Evolutionary conservation across 2,888 invertebrate genomes (phyloP).

Genomic region (Tortrix viridana): DNA sequence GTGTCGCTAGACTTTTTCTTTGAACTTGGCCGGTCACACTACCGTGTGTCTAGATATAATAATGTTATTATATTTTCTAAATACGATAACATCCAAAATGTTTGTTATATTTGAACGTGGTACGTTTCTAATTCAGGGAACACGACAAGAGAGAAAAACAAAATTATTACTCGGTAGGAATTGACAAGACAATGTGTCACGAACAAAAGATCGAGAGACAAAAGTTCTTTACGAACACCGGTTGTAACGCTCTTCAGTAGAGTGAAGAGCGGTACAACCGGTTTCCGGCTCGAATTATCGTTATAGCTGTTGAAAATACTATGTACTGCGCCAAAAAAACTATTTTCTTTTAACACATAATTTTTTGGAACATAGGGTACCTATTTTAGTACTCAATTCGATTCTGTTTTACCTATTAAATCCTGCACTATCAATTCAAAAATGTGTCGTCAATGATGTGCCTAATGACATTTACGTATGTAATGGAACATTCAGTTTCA

Average conservation of each 20-base stretch:
- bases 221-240: slow-evolving; percentile 33
- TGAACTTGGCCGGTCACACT: too few species aligned
- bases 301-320: slow-evolving; percentile 11
- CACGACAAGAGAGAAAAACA: slow-evolving; percentile 15
- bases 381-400: too few species aligned
- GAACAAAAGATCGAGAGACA: slow-evolving; percentile 33
- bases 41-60: too few species aligned
- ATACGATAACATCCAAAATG: neutral
- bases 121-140: neutral
- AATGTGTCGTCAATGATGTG: too few species aligned
- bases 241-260: too few species aligned
- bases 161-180: slow-evolving; percentile 11
- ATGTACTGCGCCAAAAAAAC: neutral
- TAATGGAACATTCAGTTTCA: too few species aligned
- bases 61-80: too few species aligned
- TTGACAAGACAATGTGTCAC: slow-evolving; percentile 28
- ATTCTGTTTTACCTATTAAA: too few species aligned
- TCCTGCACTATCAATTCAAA: too few species aligned
- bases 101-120: neutral
- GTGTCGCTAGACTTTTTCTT: too few species aligned
- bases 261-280: slow-evolving; percentile 28
- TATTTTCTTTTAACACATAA: neutral
- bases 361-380: too few species aligned
- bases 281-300: slow-evolving; percentile 7
- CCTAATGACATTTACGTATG: too few species aligned